phyloP scores from a whole-genome alignment of 2,113 vertebrate species.

The Taurulus bubalis region DNA sequence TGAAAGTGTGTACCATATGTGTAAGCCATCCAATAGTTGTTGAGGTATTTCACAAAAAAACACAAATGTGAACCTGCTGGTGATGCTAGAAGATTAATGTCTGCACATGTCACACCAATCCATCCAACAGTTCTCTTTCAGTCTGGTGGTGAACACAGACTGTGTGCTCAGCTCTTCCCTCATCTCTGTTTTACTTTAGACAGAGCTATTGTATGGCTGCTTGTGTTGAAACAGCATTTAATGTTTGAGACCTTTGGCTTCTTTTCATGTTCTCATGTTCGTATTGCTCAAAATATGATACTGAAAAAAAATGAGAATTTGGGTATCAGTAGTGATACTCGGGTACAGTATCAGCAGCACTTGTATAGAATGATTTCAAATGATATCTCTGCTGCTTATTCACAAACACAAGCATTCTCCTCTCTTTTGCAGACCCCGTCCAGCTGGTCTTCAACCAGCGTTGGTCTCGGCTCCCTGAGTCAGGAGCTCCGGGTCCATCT shows the following conservation, averaged over 20 bases:
- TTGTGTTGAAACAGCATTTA: not conserved
- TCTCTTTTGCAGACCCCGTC: constrained; percentile 34
- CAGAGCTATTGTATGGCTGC: not conserved
- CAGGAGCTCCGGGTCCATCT: constrained; percentile 79
- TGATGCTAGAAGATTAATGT: no score
- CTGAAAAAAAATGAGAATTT: not conserved
- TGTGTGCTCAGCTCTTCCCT: not conserved
- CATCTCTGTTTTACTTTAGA: not conserved
- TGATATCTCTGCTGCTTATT: not conserved
- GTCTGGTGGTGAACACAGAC: not conserved
- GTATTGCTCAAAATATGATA: not conserved
- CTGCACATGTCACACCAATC: not conserved
- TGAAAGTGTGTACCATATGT: no score
- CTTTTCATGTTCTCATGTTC: not conserved
- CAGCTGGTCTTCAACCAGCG: constrained; percentile 20
- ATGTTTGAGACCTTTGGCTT: not conserved
- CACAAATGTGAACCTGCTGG: no score
- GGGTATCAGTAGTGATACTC: not conserved
- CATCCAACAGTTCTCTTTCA: not conserved
- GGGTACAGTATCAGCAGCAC: not conserved
- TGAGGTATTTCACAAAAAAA: no score
- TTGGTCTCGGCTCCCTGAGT: constrained; percentile 58
- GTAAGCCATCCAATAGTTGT: no score
- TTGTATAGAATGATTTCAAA: not conserved
- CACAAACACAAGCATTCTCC: not conserved